Evolutionary conservation across 2,797 vertebrate species (phyloP).

Genomic region (Cottoperca gobio): DNA sequence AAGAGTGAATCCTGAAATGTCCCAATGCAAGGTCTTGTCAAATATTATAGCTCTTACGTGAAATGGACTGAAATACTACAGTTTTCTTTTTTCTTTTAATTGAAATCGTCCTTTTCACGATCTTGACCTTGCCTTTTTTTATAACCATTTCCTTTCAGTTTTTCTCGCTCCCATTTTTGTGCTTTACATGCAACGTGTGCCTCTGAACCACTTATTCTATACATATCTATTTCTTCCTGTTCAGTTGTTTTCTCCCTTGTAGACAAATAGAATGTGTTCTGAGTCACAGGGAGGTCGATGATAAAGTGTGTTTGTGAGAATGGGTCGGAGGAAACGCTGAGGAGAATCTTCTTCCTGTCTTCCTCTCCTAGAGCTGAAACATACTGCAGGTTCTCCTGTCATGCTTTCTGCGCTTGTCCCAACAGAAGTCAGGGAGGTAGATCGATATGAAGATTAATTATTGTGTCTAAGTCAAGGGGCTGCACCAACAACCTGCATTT

Average conservation of each 20-base stretch:
- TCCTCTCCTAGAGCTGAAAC: constrained; percentile 41
- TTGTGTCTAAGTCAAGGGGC: constrained; percentile 75
- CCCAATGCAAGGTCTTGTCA: constrained; percentile 25
- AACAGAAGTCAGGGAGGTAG: constrained; percentile 62
- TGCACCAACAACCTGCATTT: constrained; percentile 72
- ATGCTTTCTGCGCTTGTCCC: constrained; percentile 57
- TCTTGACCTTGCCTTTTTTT: constrained; percentile 2
- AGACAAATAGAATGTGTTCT: constrained; percentile 39
- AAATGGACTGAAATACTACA: constrained; percentile 15
- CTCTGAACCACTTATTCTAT: constrained; percentile 18
- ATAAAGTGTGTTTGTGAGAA: constrained; percentile 25
- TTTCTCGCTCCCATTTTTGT: not conserved
- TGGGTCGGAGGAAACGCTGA: constrained; percentile 50
- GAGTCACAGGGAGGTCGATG: constrained; percentile 27
- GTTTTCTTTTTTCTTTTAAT: constrained; percentile 7
- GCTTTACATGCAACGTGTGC: constrained; percentile 3
- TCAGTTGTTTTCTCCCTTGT: constrained; percentile 26
- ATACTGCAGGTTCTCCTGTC: constrained; percentile 53
- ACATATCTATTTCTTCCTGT: constrained; percentile 24
- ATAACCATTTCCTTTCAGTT: constrained; percentile 15
- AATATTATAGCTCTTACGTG: constrained; percentile 18
- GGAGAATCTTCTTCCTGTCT: constrained; percentile 32
- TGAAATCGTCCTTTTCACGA: constrained; percentile 16
- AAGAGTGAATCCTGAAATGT: constrained; percentile 13
- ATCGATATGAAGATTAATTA: constrained; percentile 81